Evolutionary conservation across 1,140 invertebrate species (phyloP), one percentile per base, ranked within the genome.

Genomic region (Listronotus bonariensis): DNA sequence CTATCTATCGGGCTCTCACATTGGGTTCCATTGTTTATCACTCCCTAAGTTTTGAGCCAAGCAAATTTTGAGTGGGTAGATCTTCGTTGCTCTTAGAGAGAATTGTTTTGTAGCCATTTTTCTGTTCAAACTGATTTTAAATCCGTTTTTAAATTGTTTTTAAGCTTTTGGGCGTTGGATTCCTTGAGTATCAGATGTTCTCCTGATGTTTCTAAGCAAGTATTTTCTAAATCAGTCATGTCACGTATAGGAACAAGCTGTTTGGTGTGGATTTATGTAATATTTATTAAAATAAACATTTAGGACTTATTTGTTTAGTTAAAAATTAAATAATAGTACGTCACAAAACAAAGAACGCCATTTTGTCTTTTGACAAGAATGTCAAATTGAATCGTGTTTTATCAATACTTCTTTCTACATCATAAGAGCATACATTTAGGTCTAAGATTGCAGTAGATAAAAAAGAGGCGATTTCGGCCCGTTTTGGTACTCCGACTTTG

Each of bases 1-100:
- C n/a, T 26, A 36, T 14, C 4, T 17, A 17, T n/a, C 41, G 40
- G 14, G n/a, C 20, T 26, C 17, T 60, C 45, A 6, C 14, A n/a
- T 55, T 63, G 40, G 4, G 31, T 26, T 15, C n/a, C 26, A 12
- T 48, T 26, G 46, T n/a, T 48, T 48, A 14, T 20, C 12, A 10
- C 36, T 42, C n/a, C 17, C n/a, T 36, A 18, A 18, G 10, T 36
- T 41, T 9, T 53, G n/a, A 18, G 11, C n/a, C 14, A 10, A 54
- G 17, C 14, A 62, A 34, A 15, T 62, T 45, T 20, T 59, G 48
- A n/a, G 10, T 45, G 12, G 43, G 52, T 0, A 66, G n/a, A 54
- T 66, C 64, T 49, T 66, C 64, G 18, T 41, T 66, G 54, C 64
- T 66, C 38, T 54, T 66, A 2, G 64, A 66, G 12, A 59, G 49